A percentile compares a stretch with the other conserved stretches of the same genome.
phyloP scores from a whole-genome alignment of 2,888 invertebrate species.

The Acronicta leporina region DNA sequence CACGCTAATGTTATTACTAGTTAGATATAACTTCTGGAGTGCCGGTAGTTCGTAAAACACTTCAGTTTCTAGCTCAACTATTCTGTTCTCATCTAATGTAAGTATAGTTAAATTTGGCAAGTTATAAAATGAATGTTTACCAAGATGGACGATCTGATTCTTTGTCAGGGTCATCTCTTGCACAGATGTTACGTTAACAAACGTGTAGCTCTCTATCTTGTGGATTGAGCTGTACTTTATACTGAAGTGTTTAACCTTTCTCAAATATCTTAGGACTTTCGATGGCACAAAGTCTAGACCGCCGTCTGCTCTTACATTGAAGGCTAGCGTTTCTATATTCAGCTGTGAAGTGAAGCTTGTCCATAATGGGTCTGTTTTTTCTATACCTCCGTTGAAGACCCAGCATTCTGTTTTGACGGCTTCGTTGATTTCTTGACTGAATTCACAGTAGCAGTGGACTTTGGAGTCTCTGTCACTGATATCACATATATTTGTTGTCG shows the following conservation, averaged over 20 bases:
- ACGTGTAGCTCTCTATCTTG: constrained; percentile 92
- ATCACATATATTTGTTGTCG: constrained; percentile 87
- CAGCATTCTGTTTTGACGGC: constrained; percentile 93
- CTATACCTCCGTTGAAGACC: constrained; percentile 92
- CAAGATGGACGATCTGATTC: constrained; percentile 91
- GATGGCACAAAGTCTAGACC: constrained; percentile 92
- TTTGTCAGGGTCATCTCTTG: constrained; percentile 92
- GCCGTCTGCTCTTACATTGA: constrained; percentile 92
- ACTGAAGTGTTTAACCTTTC: constrained; percentile 91
- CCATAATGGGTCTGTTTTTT: constrained; percentile 92
- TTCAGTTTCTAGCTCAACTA: constrained; percentile 92
- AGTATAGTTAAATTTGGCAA: constrained; percentile 91
- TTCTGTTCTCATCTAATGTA: constrained; percentile 93
- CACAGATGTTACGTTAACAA: constrained; percentile 92
- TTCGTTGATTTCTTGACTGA: constrained; percentile 85
- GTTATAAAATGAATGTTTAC: constrained; percentile 92
- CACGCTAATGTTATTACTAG: constrained; percentile 95
- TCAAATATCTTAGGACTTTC: constrained; percentile 91
- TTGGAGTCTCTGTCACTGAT: constrained; percentile 88
- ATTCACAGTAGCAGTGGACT: constrained; percentile 92
- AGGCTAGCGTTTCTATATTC: constrained; percentile 91
- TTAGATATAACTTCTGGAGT: constrained; percentile 93
- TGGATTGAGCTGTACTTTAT: constrained; percentile 93
- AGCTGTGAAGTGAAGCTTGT: constrained; percentile 92
- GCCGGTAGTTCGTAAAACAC: constrained; percentile 93